These are phyloP conservation scores for Brachypalpus laphriformis DNA, from an alignment of 2,888 invertebrate species.

Conservation along the genomic window DNA sequence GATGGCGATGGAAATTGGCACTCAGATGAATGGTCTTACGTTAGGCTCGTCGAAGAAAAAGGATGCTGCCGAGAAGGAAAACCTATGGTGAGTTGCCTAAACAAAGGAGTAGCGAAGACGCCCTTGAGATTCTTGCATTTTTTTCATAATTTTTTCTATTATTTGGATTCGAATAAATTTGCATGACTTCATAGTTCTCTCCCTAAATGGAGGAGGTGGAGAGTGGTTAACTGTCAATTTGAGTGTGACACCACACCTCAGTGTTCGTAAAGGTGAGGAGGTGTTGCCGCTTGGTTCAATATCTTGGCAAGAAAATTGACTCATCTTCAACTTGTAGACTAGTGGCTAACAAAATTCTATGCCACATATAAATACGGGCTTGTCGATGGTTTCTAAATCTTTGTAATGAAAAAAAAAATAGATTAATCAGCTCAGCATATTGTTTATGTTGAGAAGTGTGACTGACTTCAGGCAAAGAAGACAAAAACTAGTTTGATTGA, in stretches of 20 bases:
- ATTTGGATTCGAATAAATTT: constrained; percentile 42
- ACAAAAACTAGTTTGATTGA: background rate
- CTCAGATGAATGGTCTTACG: constrained; percentile 80
- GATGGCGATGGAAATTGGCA: constrained; percentile 81
- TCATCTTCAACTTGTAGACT: background rate
- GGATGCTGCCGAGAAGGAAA: constrained; percentile 81
- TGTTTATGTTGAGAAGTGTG: background rate
- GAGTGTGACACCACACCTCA: constrained; percentile 63
- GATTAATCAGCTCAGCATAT: background rate
- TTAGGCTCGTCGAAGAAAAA: constrained; percentile 78
- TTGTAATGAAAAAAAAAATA: too few relatives aligned
- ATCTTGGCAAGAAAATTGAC: constrained; percentile 13
- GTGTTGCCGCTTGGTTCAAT: constrained; percentile 51
- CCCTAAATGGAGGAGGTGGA: constrained; percentile 52
- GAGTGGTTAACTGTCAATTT: constrained; percentile 67
- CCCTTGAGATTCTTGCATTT: constrained; percentile 34
- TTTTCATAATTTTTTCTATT: background rate
- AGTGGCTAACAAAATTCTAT: too few relatives aligned
- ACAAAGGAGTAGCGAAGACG: constrained; percentile 28
- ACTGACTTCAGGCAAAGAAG: too few relatives aligned
- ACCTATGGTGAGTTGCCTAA: constrained; percentile 78
- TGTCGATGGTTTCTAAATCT: too few relatives aligned
- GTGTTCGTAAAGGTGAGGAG: constrained; percentile 44
- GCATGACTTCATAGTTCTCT: constrained; percentile 61
- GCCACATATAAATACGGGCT: too few relatives aligned